Evolutionary conservation across 2,113 vertebrate genomes (phyloP), one percentile per base, ranked within the genome.

Genomic region (Plectropomus leopardus): DNA sequence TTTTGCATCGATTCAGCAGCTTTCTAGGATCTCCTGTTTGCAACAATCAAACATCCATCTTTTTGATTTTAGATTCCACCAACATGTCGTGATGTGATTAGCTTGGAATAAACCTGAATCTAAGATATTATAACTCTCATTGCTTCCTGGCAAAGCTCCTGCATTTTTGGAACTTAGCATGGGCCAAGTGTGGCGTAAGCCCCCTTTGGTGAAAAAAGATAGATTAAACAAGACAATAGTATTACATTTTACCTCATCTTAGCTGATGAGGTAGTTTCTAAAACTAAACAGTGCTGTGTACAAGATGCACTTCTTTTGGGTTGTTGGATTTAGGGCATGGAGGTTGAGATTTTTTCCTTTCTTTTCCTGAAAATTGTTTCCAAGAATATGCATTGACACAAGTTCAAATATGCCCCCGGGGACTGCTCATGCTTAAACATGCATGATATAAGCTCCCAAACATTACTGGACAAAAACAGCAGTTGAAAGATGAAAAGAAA

Each of bases 231-330:
- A 64, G 34, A 82, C 36, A 60, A 28, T 24, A 26, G 26, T 45
- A 63, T 86, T 65, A 74, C 67, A n/a, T 88, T 32, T 85, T 74
- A n/a, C n/a, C n/a, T 65, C 15, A 44, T 54, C 28, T 61, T 36
- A 28, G 65, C 47, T 44, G 64, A 61, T 82, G 57, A 86, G 16
- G 17, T 54, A 16, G 24, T 28, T 82, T 30, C 34, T 24, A 23
- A 82, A 60, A 24, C 21, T 32, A 63, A 60, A 57, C 6, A 34
- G 24, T 72, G 6, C 4, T 72, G 17, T 45, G 28, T 59, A 2
- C 16, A 69, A 42, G 8, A 59, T 42, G 17, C 55, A 40, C 8
- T 57, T 51, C 14, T n/a, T 17, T 55, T 17, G 23, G 26, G 24
- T 9, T 65, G 11, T 26, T 61, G 11, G 21, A 34, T 23, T 9